Conservation (phyloP, 1,140 invertebrate species). For the Drosophila nikananu region DNA sequence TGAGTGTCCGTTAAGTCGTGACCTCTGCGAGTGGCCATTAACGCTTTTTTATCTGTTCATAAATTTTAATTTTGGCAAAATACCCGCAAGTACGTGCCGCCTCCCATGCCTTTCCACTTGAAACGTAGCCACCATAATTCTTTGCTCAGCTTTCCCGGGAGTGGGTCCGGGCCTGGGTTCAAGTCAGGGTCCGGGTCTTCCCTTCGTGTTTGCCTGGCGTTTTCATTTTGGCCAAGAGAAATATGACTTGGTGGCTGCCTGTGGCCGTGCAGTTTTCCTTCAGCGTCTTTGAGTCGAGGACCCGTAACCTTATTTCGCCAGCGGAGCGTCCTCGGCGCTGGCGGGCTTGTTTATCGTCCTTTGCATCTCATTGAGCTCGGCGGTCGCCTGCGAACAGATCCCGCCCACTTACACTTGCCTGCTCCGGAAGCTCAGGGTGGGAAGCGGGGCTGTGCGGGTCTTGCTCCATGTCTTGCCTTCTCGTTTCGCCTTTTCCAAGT, state of each 20-base stretch:
- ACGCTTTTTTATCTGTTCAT: constrained; percentile 83
- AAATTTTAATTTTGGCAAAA: constrained; percentile 83
- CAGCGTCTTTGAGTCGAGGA: constrained; percentile 46
- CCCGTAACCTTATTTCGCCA: constrained; percentile 70
- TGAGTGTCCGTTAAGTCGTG: constrained; percentile 32
- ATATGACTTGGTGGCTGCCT: constrained; percentile 73
- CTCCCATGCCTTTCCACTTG: constrained; percentile 31
- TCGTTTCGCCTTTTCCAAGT: constrained; percentile 1
- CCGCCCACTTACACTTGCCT: constrained; percentile 15
- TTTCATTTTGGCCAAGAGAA: constrained; percentile 64
- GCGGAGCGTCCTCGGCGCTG: constrained; percentile 58
- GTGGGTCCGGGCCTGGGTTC: constrained; percentile 5
- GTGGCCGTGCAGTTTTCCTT: constrained; percentile 49
- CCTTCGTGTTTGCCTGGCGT: constrained; percentile 41
- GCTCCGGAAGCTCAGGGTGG: not conserved
- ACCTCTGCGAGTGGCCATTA: constrained; percentile 75
- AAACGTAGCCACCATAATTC: constrained; percentile 62
- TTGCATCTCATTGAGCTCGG: constrained; percentile 79
- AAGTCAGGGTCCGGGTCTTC: constrained; percentile 15
- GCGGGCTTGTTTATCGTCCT: constrained; percentile 77
- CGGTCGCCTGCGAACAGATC: constrained; percentile 35
- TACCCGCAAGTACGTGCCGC: constrained; percentile 76
- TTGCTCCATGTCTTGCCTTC: constrained; percentile 26
- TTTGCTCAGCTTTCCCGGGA: constrained; percentile 16
- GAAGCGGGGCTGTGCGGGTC: not conserved